Evolutionary conservation across 1,140 invertebrate species (phyloP).

Genomic region (Anastatus disparis): DNA sequence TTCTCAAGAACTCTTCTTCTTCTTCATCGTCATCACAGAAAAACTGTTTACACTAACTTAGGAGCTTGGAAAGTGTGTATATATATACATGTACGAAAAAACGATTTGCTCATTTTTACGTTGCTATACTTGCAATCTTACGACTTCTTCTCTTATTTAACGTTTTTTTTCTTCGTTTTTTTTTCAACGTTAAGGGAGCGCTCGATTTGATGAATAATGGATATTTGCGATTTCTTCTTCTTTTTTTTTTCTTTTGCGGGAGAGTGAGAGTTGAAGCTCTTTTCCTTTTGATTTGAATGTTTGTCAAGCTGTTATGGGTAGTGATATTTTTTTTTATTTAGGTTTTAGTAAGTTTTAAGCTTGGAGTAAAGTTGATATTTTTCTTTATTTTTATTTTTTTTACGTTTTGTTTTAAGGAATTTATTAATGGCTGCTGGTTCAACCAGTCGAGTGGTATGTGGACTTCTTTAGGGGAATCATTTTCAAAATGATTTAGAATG

Average conservation of each 20-base stretch:
- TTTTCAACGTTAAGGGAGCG: background rate
- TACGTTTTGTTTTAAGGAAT: no score
- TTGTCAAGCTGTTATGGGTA: background rate
- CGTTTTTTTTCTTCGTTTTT: background rate
- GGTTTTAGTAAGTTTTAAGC: no score
- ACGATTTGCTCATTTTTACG: slow-evolving; percentile 32
- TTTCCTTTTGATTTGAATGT: slow-evolving; percentile 5
- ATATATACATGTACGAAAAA: background rate
- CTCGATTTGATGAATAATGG: slow-evolving; percentile 25
- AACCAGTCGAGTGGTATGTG: no score
- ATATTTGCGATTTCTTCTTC: background rate
- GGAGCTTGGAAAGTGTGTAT: no score
- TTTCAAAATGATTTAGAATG: no score
- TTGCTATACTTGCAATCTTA: background rate
- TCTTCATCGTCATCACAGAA: no score
- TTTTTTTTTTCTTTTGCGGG: background rate
- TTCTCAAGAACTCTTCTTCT: no score
- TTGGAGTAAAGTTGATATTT: no score
- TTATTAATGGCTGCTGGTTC: no score
- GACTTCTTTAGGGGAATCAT: no score
- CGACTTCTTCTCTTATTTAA: slow-evolving; percentile 1
- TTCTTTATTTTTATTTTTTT: no score
- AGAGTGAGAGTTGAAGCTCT: no score
- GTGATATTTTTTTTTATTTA: background rate
- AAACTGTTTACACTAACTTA: slow-evolving; percentile 18